These are phyloP conservation scores for Cebus imitator DNA, from an alignment of 2,113 vertebrate genomes.

Conservation along the genomic window DNA sequence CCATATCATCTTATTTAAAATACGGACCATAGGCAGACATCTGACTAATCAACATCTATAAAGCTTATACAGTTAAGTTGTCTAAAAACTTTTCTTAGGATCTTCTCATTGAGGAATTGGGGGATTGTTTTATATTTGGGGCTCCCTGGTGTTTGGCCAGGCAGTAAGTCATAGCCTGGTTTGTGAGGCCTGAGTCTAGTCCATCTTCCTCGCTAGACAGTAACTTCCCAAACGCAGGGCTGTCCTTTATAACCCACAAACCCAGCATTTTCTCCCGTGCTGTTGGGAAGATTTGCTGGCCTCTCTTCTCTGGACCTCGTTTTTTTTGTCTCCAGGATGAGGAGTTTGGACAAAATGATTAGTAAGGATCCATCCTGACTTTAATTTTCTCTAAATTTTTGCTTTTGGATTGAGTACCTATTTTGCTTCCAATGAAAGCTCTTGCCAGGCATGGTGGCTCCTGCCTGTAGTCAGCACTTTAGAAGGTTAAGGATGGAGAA, in stretches of 20 bases:
- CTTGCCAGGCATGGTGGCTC: no score
- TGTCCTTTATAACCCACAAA: background rate
- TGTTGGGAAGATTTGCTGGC: background rate
- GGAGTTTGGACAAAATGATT: background rate
- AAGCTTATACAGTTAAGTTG: background rate
- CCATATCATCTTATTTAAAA: background rate
- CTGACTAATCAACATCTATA: background rate
- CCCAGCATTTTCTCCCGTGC: background rate
- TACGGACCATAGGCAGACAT: background rate
- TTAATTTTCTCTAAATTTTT: background rate
- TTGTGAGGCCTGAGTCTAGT: background rate
- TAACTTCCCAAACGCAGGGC: background rate
- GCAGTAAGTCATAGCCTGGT: background rate
- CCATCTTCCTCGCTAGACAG: background rate
- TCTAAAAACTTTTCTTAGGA: background rate
- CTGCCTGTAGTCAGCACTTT: no score
- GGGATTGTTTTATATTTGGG: background rate
- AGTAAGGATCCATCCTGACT: background rate
- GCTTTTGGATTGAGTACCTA: background rate
- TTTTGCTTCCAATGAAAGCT: background rate
- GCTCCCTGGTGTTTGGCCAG: background rate
- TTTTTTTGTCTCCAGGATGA: background rate
- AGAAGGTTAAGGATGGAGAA: no score
- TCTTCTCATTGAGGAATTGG: background rate
- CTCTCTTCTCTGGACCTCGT: background rate